These are phyloP conservation scores for Dissostichus mawsoni DNA, from an alignment of 2,113 vertebrate species.

Conservation along the genomic window DNA sequence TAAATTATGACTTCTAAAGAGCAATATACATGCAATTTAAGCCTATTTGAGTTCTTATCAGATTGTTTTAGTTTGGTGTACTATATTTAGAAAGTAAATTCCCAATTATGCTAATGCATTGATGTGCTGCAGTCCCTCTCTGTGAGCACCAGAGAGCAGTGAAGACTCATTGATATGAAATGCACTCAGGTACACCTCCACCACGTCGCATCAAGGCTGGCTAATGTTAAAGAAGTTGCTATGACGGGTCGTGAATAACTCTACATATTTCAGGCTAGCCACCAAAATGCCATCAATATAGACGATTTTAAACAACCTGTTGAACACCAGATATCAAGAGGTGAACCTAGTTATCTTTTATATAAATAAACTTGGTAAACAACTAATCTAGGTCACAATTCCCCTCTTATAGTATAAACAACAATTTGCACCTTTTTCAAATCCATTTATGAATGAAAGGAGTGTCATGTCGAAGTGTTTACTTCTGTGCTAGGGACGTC, in stretches of 20 bases:
- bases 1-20: background rate
- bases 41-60: background rate
- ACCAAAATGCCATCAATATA: background rate
- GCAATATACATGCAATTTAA: too few species aligned
- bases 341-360: background rate
- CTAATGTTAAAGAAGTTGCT: background rate
- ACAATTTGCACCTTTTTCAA: constrained; percentile 5
- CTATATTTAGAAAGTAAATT: background rate
- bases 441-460: constrained; percentile 66
- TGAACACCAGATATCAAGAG: background rate
- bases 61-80: background rate
- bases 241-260: background rate
- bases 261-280: background rate
- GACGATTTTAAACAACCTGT: background rate
- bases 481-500: constrained; percentile 62
- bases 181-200: background rate
- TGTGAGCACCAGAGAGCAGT: constrained; percentile 39
- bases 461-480: constrained; percentile 56
- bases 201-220: background rate
- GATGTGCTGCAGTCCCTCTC: background rate
- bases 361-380: background rate
- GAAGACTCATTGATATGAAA: background rate
- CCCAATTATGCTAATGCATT: background rate
- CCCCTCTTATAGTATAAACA: constrained; percentile 11
- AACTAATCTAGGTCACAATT: constrained; percentile 7